Evolutionary conservation across 2,797 vertebrate species (phyloP), one percentile per base, ranked within the genome.

Genomic region (Takifugu rubripes): DNA sequence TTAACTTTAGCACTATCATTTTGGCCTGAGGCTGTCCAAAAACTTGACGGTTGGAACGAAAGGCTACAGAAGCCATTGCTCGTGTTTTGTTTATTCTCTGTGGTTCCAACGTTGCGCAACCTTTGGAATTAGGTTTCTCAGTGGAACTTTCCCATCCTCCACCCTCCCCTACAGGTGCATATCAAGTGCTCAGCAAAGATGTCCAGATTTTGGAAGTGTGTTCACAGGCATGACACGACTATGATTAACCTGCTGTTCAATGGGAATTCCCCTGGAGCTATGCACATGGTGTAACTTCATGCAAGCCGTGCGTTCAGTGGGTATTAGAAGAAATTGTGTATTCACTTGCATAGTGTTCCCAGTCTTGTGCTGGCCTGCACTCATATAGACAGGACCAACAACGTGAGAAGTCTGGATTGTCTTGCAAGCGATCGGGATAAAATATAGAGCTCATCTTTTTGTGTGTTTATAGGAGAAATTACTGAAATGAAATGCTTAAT

Each of bases 111-210:
- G 58, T 84, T 77, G 59, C 9, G 42, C 54, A 84, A 78, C 68
- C 51, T 75, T 73, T 82, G 64, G 61, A 67, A 56, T 63, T 46
- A 11, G 29, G 59, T 71, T 58, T 71, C 24, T 53, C 45, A 67
- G 63, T 78, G 77, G 75, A 79, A 82, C 68, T 77, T 84, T 76
- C 57, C 68, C 77, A 81, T 42, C 33, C 16, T 46, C 36, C 52
- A 10, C 75, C 70, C 69, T 68, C 54, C 70, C 59, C 67, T 69
- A 5, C 63, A 72, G 74, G 59, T 78, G 49, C 46, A 71, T 68
- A 36, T 66, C 49, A 70, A 49, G 42, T 66, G 59, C 77, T 69
- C 66, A 58, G 65, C 51, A 46, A 3, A 10, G n/a, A 48, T 48
- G 46, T 21, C 11, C 9, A 9, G 16, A 40, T 40, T 14, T 40